Conservation (phyloP, 1,140 invertebrate genomes). For the Protaetia brevitarsis region DNA sequence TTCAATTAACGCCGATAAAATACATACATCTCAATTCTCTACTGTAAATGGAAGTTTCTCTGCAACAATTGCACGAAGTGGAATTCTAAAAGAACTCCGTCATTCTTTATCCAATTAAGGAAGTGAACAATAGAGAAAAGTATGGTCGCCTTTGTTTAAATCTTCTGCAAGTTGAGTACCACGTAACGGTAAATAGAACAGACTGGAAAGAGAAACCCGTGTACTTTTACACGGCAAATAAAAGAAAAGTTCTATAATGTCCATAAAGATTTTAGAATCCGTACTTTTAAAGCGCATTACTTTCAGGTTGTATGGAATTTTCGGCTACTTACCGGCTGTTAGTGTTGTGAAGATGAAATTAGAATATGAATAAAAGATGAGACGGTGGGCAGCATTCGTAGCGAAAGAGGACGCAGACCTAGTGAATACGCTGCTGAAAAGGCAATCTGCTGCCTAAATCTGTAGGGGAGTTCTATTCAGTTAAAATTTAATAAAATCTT, state of each 20-base stretch:
- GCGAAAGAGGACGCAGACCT: too few species aligned
- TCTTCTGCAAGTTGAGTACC: not conserved
- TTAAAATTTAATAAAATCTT: not conserved
- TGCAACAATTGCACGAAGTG: not conserved
- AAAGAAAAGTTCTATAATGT: not conserved
- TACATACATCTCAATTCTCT: not conserved
- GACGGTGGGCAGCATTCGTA: not conserved
- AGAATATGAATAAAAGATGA: conserved; percentile 12
- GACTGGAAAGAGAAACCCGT: not conserved
- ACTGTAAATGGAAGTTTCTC: not conserved
- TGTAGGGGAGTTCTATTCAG: too few species aligned
- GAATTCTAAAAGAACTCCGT: not conserved
- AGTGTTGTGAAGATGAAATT: not conserved
- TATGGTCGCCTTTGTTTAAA: not conserved
- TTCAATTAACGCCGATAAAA: not conserved
- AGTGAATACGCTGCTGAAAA: not conserved
- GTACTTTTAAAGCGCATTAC: not conserved
- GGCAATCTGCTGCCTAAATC: not conserved
- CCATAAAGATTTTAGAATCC: not conserved
- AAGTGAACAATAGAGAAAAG: conserved; percentile 5
- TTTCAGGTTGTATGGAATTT: not conserved
- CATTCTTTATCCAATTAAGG: conserved; percentile 7
- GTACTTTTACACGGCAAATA: not conserved
- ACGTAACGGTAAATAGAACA: not conserved
- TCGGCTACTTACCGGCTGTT: not conserved